These are phyloP conservation scores for Chloromyia formosa DNA, from an alignment of 2,888 invertebrate genomes.

Conservation along the genomic window DNA sequence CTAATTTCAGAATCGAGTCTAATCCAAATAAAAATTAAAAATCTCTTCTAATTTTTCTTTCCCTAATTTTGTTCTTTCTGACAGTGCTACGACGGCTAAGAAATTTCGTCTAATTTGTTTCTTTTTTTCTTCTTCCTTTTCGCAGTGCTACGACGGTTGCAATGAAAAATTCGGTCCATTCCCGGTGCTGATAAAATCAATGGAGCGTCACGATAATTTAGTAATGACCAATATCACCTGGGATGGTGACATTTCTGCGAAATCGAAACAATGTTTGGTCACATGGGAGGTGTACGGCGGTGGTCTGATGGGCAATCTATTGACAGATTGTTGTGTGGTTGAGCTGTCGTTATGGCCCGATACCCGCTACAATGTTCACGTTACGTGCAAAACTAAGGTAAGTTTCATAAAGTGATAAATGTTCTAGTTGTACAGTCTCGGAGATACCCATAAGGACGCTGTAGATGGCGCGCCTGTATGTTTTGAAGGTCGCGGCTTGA, in stretches of 20 bases:
- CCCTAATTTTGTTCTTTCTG: too few species aligned
- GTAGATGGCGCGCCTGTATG: too few species aligned
- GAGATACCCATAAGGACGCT: too few species aligned
- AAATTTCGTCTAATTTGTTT: too few species aligned
- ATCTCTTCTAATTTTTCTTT: too few species aligned
- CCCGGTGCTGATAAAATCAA: slow-evolving; percentile 56
- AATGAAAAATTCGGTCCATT: slow-evolving; percentile 56
- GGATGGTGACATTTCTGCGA: slow-evolving; percentile 58
- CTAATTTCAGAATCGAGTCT: too few species aligned
- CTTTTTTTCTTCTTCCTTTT: slow-evolving; percentile 36
- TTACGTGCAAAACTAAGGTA: slow-evolving; percentile 64
- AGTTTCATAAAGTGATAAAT: too few species aligned
- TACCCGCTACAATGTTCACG: slow-evolving; percentile 83
- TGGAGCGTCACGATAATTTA: slow-evolving; percentile 56
- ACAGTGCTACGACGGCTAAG: too few species aligned
- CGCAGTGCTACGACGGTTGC: slow-evolving; percentile 59
- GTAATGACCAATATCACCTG: slow-evolving; percentile 58
- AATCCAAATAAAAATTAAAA: too few species aligned
- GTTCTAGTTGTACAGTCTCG: too few species aligned
- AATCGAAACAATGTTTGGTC: slow-evolving; percentile 72
- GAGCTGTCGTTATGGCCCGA: slow-evolving; percentile 83
- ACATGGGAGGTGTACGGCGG: slow-evolving; percentile 87
- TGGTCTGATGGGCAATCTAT: slow-evolving; percentile 81
- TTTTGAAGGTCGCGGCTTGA: too few species aligned
- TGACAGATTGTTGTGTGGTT: slow-evolving; percentile 82